These are phyloP conservation scores for Drosophila bipectinata DNA, from an alignment of 1,140 invertebrate genomes.

Conservation along the genomic window DNA sequence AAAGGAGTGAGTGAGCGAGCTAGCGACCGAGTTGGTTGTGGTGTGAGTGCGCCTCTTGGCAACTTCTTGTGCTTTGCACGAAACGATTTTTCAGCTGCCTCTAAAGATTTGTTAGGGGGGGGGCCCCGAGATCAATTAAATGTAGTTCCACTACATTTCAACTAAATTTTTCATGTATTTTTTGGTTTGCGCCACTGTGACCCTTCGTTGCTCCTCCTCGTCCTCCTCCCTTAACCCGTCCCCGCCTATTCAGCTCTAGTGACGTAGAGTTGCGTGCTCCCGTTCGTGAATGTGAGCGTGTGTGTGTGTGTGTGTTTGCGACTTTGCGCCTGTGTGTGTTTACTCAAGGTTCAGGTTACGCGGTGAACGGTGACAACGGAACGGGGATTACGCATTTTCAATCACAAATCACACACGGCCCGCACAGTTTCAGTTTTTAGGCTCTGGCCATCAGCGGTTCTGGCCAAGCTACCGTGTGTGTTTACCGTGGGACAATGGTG, in stretches of 20 bases:
- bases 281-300: conserved; percentile 1
- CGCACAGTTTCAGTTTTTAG: conserved; percentile 25
- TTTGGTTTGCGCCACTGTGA: conserved; percentile 7
- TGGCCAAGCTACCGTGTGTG: conserved; percentile 1
- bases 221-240: background rate
- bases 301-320: conserved; percentile 18
- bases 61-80: conserved; percentile 75
- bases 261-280: conserved; percentile 67
- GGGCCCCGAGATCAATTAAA: conserved; percentile 40
- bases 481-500: conserved; percentile 52
- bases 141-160: conserved; percentile 34
- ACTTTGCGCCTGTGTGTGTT: conserved; percentile 56
- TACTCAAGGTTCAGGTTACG: conserved; percentile 75
- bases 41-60: conserved; percentile 33
- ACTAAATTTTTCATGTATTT: conserved; percentile 28
- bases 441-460: background rate
- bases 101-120: conserved; percentile 26
- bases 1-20: conserved; percentile 15
- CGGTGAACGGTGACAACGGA: conserved; percentile 39
- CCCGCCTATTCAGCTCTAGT: conserved; percentile 28
- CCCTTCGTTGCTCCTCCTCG: background rate
- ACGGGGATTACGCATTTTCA: conserved; percentile 75
- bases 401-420: conserved; percentile 41
- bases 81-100: conserved; percentile 75
- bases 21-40: conserved; percentile 3